Conservation (phyloP, 2,113 vertebrate genomes). For the Limanda limanda region DNA sequence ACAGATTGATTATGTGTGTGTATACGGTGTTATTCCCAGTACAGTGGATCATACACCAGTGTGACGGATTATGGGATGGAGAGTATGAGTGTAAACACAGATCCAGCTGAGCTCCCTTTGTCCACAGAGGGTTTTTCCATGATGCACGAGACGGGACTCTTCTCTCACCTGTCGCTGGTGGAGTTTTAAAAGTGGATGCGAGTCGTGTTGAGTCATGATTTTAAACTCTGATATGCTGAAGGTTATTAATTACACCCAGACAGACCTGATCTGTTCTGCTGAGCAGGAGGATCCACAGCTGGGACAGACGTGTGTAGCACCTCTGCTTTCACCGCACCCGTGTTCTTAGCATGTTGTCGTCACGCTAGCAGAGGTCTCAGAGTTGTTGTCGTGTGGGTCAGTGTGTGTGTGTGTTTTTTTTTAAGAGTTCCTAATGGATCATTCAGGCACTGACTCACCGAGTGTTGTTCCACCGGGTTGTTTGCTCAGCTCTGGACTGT, state of each 20-base stretch:
- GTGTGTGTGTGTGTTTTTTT: no score
- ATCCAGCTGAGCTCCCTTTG: neutral
- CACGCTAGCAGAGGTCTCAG: conserved; percentile 34
- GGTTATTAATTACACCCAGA: neutral
- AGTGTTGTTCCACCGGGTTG: conserved; percentile 78
- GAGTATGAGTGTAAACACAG: neutral
- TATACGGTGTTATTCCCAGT: no score
- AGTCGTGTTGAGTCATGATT: neutral
- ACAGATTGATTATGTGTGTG: no score
- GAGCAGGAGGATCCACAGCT: neutral
- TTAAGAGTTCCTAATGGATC: conserved; percentile 75
- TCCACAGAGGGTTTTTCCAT: conserved; percentile 13
- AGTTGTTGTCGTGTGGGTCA: conserved; percentile 50
- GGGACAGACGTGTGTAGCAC: neutral
- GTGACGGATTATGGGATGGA: no score
- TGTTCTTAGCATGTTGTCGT: conserved; percentile 39
- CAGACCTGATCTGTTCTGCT: neutral
- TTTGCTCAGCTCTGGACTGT: conserved; percentile 72
- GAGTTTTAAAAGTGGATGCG: conserved; percentile 22
- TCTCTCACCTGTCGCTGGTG: conserved; percentile 20
- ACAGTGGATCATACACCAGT: no score
- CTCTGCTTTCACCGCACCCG: neutral
- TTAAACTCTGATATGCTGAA: neutral
- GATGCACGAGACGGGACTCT: neutral
- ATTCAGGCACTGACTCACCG: conserved; percentile 68